Base-by-base conservation (phyloP, 2,888 invertebrate genomes). In the Notodonta ziczac region DNA sequence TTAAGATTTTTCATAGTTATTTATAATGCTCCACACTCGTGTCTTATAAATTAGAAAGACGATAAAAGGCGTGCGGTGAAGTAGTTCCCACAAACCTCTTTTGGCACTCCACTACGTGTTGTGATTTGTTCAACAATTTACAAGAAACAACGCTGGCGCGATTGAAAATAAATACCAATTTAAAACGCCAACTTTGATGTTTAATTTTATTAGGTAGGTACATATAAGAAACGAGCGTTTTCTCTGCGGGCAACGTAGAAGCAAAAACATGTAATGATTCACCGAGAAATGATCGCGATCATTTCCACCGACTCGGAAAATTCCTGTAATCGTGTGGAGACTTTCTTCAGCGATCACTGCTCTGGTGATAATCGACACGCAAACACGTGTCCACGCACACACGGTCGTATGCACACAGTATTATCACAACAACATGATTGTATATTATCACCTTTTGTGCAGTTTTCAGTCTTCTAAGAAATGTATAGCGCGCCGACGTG, bases 261-360 rank as follows among this genome's bases (percentile, higher is more conserved):
- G 87, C 86, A 91, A 89, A 92, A 90, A 91, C 83, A 78, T 74
- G 70, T 86, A 88, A 89, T 90, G 91, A 91, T 88, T 89, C 89
- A 90, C 81, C 79, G 82, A 84, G 86, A 83, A n/a, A n/a, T n/a
- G n/a, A n/a, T n/a, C 88, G 89, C 88, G 88, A 90, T 88, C 85
- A 84, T 87, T 91, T 89, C 87, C 89, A 92, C 80, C 90, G 85
- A 89, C 77, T 88, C 88, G 93, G 93, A 93, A 93, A 93, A 93
- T 93, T 93, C 92, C 90, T 92, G 89, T 89, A 86, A 90, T 88
- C 87, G 80, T 81, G 76, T 74, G 71, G 77, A 84, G 82, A 91
- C 90, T 93, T 93, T 93, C 92, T 90, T 91, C 83, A 82, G 79
- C 77, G 82, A 82, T 80, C 84, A 78, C 74, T 79, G 81, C 81